Evolutionary conservation across 2,797 vertebrate genomes (phyloP).

Genomic region (Cryptoprocta ferox): DNA sequence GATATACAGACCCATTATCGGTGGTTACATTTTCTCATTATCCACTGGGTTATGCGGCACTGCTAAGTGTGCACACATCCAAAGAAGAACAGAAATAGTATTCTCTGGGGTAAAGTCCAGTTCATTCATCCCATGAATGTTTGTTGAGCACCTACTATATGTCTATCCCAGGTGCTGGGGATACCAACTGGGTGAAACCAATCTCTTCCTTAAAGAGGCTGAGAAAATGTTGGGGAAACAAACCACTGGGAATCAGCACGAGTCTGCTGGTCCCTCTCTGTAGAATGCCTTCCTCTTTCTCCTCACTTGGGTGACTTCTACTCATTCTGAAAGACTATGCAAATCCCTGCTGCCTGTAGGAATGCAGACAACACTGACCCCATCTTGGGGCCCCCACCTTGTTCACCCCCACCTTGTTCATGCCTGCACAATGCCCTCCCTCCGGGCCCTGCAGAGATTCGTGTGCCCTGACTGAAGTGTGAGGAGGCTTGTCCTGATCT

Average conservation of each 20-base stretch:
- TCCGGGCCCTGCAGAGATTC: neutral
- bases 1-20: neutral
- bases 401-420: neutral
- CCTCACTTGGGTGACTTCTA: no score
- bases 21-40: neutral
- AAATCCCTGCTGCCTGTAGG: neutral
- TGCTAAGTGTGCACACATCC: neutral
- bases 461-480: neutral
- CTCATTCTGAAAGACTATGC: accelerated
- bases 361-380: neutral
- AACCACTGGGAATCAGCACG: no score
- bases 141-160: neutral
- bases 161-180: neutral
- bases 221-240: neutral
- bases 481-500: neutral
- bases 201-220: neutral
- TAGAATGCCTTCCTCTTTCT: neutral
- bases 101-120: neutral
- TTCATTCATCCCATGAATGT: neutral
- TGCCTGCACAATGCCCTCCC: neutral
- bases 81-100: neutral
- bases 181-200: neutral
- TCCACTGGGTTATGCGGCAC: neutral
- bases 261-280: neutral
- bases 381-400: neutral